Base-by-base conservation (phyloP, 2,888 invertebrate species). In the Dicyrtomina minuta region DNA sequence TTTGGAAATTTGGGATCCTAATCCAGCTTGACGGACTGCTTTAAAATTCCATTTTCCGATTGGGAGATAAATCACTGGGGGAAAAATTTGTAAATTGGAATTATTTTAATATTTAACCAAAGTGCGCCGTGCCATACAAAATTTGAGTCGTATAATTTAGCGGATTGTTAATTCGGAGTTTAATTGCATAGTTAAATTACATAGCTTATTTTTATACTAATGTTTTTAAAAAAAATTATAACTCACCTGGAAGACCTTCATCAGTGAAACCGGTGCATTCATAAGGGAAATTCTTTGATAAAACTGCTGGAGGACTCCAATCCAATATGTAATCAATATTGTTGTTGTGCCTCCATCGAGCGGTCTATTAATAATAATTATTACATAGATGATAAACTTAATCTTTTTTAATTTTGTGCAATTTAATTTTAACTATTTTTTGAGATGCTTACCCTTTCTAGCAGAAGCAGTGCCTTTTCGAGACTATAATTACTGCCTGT, bases 191-290 rank as follows among this genome's bases (percentile, higher is more conserved):
- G n/a, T n/a, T n/a, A n/a, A n/a, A n/a, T n/a, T n/a, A n/a, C n/a
- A n/a, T n/a, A n/a, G n/a, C n/a, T n/a, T n/a, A n/a, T 39, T 39
- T 58, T n/a, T 39, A 20, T 15, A 22, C 13, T 1, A 22, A 3
- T 33, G 33, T 33, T 33, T 33, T 6, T 8, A 58, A 33, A 33
- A 44, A 43, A 43, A 49, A 26, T n/a, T n/a, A n/a, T n/a, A n/a
- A n/a, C n/a, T n/a, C n/a, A 67, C 59, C 60, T 4, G 67, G 67
- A 22, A 33, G 46, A 24, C 67, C 67, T 20, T 67, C 60, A 1
- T 39, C 10, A 2, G 67, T 46, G 10, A 15, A 22, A 1, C 67
- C 67, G 8, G 60, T 60, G 39, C 44, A 60, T 46, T 67, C 67
- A 41, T 67, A 67, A 5, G 67, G 67, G n/a, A 67, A 39, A 33